These are phyloP conservation scores for Drosophila mimica DNA, from an alignment of 2,888 invertebrate species.

Conservation along the genomic window DNA sequence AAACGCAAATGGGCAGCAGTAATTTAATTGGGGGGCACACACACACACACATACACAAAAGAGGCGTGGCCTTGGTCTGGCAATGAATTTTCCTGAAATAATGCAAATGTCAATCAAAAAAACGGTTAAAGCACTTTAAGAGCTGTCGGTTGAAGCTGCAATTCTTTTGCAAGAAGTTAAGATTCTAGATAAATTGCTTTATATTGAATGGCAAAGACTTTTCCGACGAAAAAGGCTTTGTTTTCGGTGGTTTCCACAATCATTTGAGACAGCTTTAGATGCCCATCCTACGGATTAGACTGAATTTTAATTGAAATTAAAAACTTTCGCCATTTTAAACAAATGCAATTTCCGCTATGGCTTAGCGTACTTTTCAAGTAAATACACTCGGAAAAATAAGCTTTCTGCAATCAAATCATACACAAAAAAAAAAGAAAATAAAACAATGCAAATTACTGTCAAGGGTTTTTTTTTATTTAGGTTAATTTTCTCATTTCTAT, in stretches of 20 bases:
- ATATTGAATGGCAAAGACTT: neutral
- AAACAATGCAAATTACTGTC: neutral
- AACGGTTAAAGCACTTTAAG: neutral
- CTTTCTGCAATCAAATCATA: neutral
- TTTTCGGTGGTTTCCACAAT: neutral
- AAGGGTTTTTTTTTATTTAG: neutral
- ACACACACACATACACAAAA: conserved; percentile 31
- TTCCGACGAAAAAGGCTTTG: neutral
- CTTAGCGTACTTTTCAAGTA: conserved; percentile 5
- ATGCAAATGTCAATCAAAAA: conserved; percentile 9
- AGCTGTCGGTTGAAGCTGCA: neutral
- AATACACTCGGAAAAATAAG: conserved; percentile 3
- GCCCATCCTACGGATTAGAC: conserved; percentile 48
- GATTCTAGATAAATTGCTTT: neutral
- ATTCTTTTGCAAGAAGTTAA: neutral
- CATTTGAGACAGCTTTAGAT: conserved; percentile 10
- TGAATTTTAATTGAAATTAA: conserved; percentile 65
- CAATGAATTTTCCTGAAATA: conserved; percentile 26
- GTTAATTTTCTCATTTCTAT: neutral
- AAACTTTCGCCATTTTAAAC: conserved; percentile 50
- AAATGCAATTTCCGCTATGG: conserved; percentile 64
- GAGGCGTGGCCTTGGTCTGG: conserved; percentile 37
- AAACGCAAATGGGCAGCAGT: conserved; percentile 57
- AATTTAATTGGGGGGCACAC: conserved; percentile 64
- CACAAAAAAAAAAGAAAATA: neutral